Conservation (phyloP, 2,797 vertebrate genomes). For the Stomatorhinus walkeri region DNA sequence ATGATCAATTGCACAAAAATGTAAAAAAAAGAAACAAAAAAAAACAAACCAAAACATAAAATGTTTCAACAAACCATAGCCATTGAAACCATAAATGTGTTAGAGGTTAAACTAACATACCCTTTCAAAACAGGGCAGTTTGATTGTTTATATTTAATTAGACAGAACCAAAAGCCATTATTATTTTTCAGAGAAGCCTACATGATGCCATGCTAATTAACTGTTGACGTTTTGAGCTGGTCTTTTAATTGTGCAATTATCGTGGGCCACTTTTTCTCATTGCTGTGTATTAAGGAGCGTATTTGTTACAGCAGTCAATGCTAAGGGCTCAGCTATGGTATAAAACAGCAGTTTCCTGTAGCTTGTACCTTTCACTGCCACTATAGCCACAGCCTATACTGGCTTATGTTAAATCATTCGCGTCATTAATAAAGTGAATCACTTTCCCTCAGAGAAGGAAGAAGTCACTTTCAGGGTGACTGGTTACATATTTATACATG, state of each 20-base stretch:
- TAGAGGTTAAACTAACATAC: neutral
- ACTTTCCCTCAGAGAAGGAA: neutral
- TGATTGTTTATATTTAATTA: neutral
- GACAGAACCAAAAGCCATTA: neutral
- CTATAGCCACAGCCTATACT: neutral
- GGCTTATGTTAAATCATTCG: neutral
- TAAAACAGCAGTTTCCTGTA: neutral
- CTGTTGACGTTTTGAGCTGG: neutral
- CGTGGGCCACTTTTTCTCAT: neutral
- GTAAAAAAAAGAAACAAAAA: neutral
- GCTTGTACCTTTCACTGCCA: neutral
- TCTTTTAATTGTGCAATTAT: constrained; percentile 2
- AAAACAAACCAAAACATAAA: neutral
- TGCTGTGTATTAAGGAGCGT: neutral
- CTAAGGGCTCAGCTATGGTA: neutral
- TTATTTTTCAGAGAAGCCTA: neutral
- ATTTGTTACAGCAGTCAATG: neutral
- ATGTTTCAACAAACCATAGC: neutral
- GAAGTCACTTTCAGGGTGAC: neutral
- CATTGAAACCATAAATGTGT: neutral
- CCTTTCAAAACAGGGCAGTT: neutral
- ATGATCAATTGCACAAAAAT: neutral
- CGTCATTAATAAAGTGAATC: neutral
- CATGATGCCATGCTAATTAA: constrained; percentile 2
- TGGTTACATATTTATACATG: neutral